Conservation (phyloP, 2,797 vertebrate species). For the Sternotherus odoratus region DNA sequence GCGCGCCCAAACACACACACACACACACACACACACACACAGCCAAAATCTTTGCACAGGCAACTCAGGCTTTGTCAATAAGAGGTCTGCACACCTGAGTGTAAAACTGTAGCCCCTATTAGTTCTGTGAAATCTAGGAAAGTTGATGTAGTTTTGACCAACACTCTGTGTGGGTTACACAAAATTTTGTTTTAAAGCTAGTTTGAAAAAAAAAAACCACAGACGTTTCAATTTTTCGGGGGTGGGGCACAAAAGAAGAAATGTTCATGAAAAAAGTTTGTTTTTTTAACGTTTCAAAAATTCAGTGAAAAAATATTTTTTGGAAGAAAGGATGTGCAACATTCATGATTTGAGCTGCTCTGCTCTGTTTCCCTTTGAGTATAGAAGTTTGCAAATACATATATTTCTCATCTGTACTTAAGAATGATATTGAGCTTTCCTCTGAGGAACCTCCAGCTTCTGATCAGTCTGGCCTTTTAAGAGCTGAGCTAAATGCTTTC, state of each 20-base stretch:
- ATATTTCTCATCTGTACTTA: background rate
- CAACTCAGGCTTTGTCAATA: background rate
- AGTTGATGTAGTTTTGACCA: background rate
- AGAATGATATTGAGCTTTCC: background rate
- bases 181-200: background rate
- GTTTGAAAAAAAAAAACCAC: background rate
- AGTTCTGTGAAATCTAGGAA: background rate
- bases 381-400: background rate
- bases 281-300: background rate
- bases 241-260: background rate
- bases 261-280: background rate
- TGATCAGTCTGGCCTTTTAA: background rate
- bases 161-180: background rate
- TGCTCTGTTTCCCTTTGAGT: background rate
- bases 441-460: background rate
- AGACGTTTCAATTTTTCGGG: background rate
- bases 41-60: background rate
- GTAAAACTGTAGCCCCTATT: background rate
- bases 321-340: background rate
- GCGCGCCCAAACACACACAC: fast-evolving
- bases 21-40: background rate
- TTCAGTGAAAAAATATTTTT: background rate
- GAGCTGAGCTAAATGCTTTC: background rate
- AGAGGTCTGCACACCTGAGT: background rate
- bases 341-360: background rate